phyloP scores from a whole-genome alignment of 2,888 invertebrate species.

The Ischnura elegans region DNA sequence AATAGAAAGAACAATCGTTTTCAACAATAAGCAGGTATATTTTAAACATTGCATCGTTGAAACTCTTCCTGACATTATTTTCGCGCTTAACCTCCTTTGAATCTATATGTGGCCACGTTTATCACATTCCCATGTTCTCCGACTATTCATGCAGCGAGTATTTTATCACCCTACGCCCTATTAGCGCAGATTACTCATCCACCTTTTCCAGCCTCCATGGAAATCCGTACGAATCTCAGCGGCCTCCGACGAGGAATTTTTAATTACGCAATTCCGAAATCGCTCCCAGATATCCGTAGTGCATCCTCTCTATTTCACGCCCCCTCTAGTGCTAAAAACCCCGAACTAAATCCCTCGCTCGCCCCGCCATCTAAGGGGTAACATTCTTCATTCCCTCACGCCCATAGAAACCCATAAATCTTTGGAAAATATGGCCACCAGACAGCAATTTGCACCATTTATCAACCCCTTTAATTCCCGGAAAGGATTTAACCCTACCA shows the following conservation, averaged over 20 bases:
- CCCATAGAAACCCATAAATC: background rate
- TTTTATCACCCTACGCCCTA: conserved; percentile 57
- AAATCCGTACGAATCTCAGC: conserved; percentile 65
- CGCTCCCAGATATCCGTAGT: too few species aligned
- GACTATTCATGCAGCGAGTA: background rate
- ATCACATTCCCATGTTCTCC: background rate
- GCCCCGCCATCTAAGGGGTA: background rate
- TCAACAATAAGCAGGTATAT: too few species aligned
- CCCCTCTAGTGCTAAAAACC: background rate
- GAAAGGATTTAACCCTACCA: background rate
- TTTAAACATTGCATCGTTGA: too few species aligned
- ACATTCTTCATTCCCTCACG: background rate
- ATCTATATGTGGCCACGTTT: background rate
- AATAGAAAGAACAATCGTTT: too few species aligned
- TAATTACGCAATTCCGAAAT: conserved; percentile 51
- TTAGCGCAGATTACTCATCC: background rate
- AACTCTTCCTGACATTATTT: too few species aligned
- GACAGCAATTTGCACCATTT: background rate
- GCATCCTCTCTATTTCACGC: background rate
- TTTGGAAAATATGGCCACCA: conserved; percentile 2
- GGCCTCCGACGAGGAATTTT: conserved; percentile 51
- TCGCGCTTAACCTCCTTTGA: too few species aligned
- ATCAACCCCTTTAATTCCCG: background rate
- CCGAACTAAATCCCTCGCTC: background rate
- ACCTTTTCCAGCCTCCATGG: background rate